Evolutionary conservation across 2,113 vertebrate genomes (phyloP).

Genomic region (Bungarus multicinctus): DNA sequence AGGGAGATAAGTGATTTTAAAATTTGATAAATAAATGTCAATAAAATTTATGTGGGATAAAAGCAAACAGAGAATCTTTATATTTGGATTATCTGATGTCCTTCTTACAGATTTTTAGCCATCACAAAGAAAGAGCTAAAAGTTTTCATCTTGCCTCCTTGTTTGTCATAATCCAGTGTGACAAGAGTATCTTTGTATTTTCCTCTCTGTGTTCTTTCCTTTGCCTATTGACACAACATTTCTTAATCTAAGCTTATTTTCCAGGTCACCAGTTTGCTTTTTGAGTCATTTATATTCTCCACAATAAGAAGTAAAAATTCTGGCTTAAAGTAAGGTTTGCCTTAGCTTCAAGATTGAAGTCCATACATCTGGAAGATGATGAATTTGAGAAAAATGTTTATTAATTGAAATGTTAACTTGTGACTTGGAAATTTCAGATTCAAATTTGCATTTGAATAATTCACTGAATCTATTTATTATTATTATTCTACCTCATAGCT

Average conservation of each 20-base stretch:
- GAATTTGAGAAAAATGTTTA: background rate
- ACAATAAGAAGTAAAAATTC: background rate
- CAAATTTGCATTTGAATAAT: background rate
- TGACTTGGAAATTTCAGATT: background rate
- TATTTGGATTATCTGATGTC: background rate
- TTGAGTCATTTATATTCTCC: constrained; percentile 15
- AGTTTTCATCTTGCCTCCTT: constrained; percentile 13
- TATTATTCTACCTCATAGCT: background rate
- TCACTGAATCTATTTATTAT: background rate
- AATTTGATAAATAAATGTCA: constrained; percentile 10
- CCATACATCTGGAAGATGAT: background rate
- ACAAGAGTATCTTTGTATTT: constrained; percentile 34
- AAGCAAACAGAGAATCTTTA: background rate
- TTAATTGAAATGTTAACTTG: background rate
- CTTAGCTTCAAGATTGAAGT: background rate
- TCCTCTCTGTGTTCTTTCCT: constrained; percentile 1
- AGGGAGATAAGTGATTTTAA: background rate
- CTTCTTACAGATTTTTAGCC: background rate
- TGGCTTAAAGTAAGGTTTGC: background rate
- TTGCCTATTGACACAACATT: background rate
- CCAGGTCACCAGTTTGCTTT: constrained; percentile 28
- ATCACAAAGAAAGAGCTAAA: background rate
- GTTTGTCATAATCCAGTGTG: constrained; percentile 2
- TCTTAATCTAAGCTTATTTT: constrained; percentile 30
- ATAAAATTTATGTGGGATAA: background rate